These are phyloP conservation scores for Uropsilus gracilis DNA, from an alignment of 2,113 vertebrate species.

Conservation along the genomic window DNA sequence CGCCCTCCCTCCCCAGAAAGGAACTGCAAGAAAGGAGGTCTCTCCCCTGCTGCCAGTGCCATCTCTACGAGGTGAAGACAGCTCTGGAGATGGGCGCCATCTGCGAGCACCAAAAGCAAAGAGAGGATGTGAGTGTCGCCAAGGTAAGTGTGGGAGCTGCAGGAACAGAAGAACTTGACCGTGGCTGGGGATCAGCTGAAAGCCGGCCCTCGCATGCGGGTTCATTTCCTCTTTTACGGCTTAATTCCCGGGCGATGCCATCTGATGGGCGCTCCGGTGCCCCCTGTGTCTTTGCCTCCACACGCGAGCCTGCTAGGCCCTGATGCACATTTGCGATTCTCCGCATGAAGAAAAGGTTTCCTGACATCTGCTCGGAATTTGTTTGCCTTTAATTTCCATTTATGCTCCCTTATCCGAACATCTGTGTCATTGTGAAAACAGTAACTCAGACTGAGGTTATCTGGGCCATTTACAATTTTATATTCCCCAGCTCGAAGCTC, in stretches of 20 bases:
- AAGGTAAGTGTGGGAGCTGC: constrained; percentile 79
- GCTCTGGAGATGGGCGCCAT: constrained; percentile 55
- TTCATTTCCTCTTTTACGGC: constrained; percentile 88
- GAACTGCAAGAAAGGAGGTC: not conserved
- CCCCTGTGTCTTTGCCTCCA: constrained; percentile 87
- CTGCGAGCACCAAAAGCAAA: constrained; percentile 66
- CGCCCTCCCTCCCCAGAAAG: not conserved
- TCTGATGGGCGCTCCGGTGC: constrained; percentile 86
- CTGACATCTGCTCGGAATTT: constrained; percentile 92
- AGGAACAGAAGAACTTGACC: constrained; percentile 76
- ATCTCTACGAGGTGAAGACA: constrained; percentile 71
- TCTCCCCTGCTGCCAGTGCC: constrained; percentile 2
- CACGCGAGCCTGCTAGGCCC: constrained; percentile 87
- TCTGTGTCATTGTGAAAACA: constrained; percentile 90
- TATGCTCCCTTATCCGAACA: constrained; percentile 91
- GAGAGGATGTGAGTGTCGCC: constrained; percentile 75
- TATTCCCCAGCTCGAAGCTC: constrained; percentile 87
- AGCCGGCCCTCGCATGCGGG: constrained; percentile 83
- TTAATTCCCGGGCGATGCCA: constrained; percentile 87
- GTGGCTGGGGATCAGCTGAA: constrained; percentile 84
- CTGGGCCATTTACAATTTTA: constrained; percentile 89
- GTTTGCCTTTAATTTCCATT: constrained; percentile 93
- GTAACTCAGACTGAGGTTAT: constrained; percentile 90
- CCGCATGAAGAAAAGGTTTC: constrained; percentile 87
- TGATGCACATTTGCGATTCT: constrained; percentile 89